Base-by-base conservation (phyloP, 2,888 invertebrate genomes). In the Barypeithes pellucidus region DNA sequence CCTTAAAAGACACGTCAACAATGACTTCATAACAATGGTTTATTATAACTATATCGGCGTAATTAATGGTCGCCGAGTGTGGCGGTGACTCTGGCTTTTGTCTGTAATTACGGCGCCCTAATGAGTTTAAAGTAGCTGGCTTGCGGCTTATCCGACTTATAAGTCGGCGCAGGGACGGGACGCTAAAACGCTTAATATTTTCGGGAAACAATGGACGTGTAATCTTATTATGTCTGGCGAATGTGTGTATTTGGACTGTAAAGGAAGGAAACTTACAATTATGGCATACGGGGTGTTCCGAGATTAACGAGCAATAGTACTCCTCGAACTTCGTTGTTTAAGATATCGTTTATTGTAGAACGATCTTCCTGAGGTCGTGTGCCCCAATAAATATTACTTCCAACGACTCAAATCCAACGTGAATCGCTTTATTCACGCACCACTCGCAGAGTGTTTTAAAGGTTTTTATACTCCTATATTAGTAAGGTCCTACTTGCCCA, bases 41-140 rank as follows among this genome's bases (percentile, higher is more conserved):
- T 84, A 84, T 84, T 84, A 84, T 84, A 83, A 83, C 83, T 83
- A 82, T 83, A 83, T 83, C 83, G 81, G 79, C 77, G 79, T 85
- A 84, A 85, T 85, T 85, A 85, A 85, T 85, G 85, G 84, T 81
- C 78, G 79, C 79, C 80, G 81, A 83, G 84, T 82, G 80, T 84
- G 83, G 82, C 82, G 84, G 82, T 85, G 84, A 85, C 82, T 83
- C 80, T 80, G 79, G 81, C 82, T 80, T 83, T 84, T 84, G 83
- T 84, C 81, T 82, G 83, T 82, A 82, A 83, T 84, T 82, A 83
- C 81, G 79, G 79, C 77, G 77, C 80, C 82, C 81, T 83, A 83
- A 83, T 84, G 84, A 83, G 84, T 84, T 82, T 82, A 80, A 82
- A 83, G 84, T 83, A 81, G 82, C 80, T 78, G 71, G 8, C 47